phyloP scores from a whole-genome alignment of 2,113 vertebrate species.

The Heterotilapia buettikoferi region DNA sequence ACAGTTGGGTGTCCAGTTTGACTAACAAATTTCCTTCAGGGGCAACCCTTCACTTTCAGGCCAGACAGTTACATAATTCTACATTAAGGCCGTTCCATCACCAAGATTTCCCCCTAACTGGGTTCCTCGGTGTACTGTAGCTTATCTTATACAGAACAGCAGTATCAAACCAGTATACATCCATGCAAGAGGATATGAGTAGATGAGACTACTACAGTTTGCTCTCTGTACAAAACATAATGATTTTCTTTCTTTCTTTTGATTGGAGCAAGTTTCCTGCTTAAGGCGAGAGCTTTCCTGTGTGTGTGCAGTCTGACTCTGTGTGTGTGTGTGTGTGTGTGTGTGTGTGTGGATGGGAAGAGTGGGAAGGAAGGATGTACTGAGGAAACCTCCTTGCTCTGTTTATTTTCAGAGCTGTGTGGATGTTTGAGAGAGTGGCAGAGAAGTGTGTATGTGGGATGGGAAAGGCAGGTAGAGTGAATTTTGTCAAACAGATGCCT shows the following conservation, averaged over 20 bases:
- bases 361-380: conserved; percentile 22
- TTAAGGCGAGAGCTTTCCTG: neutral
- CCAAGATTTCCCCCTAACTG: neutral
- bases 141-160: neutral
- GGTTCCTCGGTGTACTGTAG: neutral
- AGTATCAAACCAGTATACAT: neutral
- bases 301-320: neutral
- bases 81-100: neutral
- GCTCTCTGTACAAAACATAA: neutral
- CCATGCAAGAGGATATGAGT: neutral
- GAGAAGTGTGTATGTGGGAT: neutral
- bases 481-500: conserved; percentile 36
- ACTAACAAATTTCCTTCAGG: neutral
- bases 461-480: conserved; percentile 32
- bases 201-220: neutral
- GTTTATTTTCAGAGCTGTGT: conserved; percentile 42
- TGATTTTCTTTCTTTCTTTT: neutral
- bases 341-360: neutral
- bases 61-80: neutral
- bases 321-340: too few relatives aligned
- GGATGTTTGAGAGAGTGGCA: neutral
- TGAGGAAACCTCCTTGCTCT: conserved; percentile 29
- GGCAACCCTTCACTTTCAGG: neutral
- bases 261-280: conserved; percentile 15
- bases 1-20: neutral